A percentile compares a stretch with the other conserved stretches of the same genome.
Evolutionary conservation across 2,113 vertebrate genomes (phyloP).

Genomic region (rabbit (Oryctolagus cuniculus)): mOryCun1.1 NC_091438.1:122308501-122309000

Average conservation of each 20-base stretch:
- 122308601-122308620: slow-evolving; percentile 99
- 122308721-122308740: slow-evolving; percentile 97
- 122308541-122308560: slow-evolving; percentile 99
- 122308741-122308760: slow-evolving; percentile 99
- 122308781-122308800: slow-evolving; percentile 92
- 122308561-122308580: slow-evolving; percentile 99
- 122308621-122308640: slow-evolving; percentile 97
- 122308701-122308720: slow-evolving; percentile 99
- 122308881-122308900: slow-evolving; percentile 78
- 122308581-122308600: slow-evolving; percentile 99
- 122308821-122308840: slow-evolving; percentile 85
- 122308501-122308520: slow-evolving; percentile 93
- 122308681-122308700: slow-evolving; percentile 99
- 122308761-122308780: slow-evolving; percentile 91
- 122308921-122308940: not conserved
- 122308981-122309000: slow-evolving; percentile 63
- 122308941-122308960: not conserved
- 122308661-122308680: slow-evolving; percentile 99
- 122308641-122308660: slow-evolving; percentile 99
- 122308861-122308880: slow-evolving; percentile 78
- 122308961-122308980: slow-evolving; percentile 48
- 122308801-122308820: slow-evolving; percentile 90
- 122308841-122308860: slow-evolving; percentile 80
- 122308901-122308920: slow-evolving; percentile 74
- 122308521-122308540: slow-evolving; percentile 99